Evolutionary conservation across 2,113 vertebrate species (phyloP).

Genomic region (Vimba vimba): DNA sequence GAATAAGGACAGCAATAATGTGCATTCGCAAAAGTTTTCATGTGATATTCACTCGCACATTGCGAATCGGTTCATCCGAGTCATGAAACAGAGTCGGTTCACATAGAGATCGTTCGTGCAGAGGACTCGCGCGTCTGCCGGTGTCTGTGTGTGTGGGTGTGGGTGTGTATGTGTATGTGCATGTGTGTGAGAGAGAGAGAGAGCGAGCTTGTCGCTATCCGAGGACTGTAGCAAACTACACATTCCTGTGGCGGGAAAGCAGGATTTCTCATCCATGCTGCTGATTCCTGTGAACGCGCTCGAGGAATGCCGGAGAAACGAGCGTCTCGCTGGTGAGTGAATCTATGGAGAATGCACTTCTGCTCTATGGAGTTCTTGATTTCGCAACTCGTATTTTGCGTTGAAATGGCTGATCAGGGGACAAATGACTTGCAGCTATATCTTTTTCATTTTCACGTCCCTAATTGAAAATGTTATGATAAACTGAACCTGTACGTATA

Average conservation of each 20-base stretch:
- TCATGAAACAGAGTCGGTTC: neutral
- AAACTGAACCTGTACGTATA: neutral
- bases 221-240: neutral
- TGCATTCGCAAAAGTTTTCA: neutral
- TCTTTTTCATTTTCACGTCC: neutral
- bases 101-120: neutral
- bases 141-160: neutral
- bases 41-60: neutral
- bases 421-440: neutral
- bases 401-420: neutral
- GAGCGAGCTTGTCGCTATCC: neutral
- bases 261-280: slow-evolving; percentile 40
- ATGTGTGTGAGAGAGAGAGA: neutral
- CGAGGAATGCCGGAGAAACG: slow-evolving; percentile 71
- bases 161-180: too few species aligned
- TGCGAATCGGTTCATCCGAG: neutral
- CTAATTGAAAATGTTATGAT: neutral
- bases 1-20: neutral
- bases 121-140: neutral
- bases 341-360: neutral
- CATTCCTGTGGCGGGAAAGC: slow-evolving; percentile 49
- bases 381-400: slow-evolving; percentile 5
- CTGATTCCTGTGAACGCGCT: slow-evolving; percentile 49
- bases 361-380: slow-evolving; percentile 9
- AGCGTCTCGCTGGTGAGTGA: slow-evolving; percentile 67